phyloP scores from a whole-genome alignment of 2,888 invertebrate species.

The Aethes cnicana region DNA sequence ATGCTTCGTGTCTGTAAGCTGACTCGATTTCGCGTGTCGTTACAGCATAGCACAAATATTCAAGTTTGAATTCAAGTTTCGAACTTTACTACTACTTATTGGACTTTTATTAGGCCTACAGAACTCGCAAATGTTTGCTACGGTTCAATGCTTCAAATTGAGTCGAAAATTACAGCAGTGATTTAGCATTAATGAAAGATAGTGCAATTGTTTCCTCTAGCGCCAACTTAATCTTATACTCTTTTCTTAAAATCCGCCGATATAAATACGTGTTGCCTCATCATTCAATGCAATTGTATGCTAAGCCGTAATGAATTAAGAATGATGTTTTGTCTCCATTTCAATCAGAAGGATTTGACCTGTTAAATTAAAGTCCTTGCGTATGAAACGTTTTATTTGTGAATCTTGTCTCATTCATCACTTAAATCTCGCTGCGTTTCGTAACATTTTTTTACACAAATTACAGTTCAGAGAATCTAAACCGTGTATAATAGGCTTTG shows the following conservation, averaged over 20 bases:
- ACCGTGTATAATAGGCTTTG: constrained; percentile 76
- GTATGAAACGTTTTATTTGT: constrained; percentile 14
- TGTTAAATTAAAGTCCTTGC: constrained; percentile 20
- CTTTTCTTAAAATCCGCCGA: constrained; percentile 2
- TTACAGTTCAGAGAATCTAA: constrained; percentile 71
- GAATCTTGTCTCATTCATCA: constrained; percentile 29
- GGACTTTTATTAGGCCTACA: constrained; percentile 24
- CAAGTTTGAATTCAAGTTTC: constrained; percentile 51
- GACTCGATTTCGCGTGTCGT: constrained; percentile 67
- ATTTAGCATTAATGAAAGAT: no score
- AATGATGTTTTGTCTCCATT: constrained; percentile 8
- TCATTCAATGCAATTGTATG: constrained; percentile 3
- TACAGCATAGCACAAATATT: constrained; percentile 63
- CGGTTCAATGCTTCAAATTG: constrained; percentile 25
- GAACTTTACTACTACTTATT: constrained; percentile 35
- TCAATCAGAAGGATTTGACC: constrained; percentile 20
- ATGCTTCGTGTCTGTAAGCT: constrained; percentile 61
- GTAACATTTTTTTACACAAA: constrained; percentile 61
- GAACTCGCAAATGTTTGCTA: constrained; percentile 20
- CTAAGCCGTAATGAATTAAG: constrained; percentile 11
- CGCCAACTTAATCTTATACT: constrained; percentile 13
- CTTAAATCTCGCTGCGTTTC: constrained; percentile 37
- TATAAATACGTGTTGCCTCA: constrained; percentile 9
- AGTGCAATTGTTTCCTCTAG: no score
- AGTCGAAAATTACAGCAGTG: constrained; percentile 17